Evolutionary conservation across 2,113 vertebrate genomes (phyloP).

Genomic region (Dipodomys ordii): DNA sequence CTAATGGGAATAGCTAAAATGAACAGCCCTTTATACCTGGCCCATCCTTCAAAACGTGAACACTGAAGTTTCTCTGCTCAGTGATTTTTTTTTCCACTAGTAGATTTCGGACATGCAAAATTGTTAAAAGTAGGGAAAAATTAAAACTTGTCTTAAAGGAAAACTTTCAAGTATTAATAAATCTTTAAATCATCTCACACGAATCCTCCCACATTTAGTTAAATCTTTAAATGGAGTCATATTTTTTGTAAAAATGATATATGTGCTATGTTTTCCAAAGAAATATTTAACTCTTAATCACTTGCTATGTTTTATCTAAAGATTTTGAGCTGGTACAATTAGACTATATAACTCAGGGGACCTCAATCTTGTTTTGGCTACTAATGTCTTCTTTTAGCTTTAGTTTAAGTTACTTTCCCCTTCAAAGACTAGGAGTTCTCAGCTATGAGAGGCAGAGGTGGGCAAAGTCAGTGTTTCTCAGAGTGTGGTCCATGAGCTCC

Average conservation of each 20-base stretch:
- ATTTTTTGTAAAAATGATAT: conserved; percentile 26
- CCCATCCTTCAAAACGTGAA: background rate
- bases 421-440: background rate
- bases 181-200: background rate
- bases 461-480: background rate
- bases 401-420: background rate
- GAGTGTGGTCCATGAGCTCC: background rate
- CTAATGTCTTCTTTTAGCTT: background rate
- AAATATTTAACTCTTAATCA: background rate
- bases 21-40: background rate
- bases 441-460: background rate
- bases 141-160: background rate
- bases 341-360: background rate
- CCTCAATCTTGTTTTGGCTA: background rate
- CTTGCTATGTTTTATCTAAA: background rate
- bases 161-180: background rate
- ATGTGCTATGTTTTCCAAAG: background rate
- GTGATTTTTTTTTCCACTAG: background rate
- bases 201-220: background rate
- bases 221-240: background rate
- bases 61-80: background rate
- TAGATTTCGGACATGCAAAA: background rate
- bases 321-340: too few species aligned
- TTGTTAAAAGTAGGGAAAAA: background rate
- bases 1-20: background rate